These are phyloP conservation scores for Drosophila rellima DNA, from an alignment of 2,888 invertebrate species.

Conservation along the genomic window DNA sequence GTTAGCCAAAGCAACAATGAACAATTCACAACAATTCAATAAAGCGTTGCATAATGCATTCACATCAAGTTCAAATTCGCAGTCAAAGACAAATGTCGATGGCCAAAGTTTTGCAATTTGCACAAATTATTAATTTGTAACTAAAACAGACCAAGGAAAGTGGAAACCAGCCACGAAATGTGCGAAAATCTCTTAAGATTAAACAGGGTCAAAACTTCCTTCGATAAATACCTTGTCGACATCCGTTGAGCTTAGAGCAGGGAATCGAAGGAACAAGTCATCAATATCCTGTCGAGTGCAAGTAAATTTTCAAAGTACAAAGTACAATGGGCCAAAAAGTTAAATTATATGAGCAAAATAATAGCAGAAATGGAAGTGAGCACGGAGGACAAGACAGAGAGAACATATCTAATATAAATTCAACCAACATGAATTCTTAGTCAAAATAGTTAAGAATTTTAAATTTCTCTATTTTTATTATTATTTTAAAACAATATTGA, in stretches of 20 bases:
- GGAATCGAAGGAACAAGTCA: conserved; percentile 48
- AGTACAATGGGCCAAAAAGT: conserved; percentile 42
- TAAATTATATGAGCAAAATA: not conserved
- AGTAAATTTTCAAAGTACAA: conserved; percentile 39
- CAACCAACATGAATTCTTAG: too few species aligned
- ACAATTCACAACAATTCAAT: conserved; percentile 66
- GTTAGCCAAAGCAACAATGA: conserved; percentile 45
- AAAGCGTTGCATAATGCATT: too few species aligned
- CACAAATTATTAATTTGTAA: conserved; percentile 72
- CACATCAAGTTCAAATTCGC: conserved; percentile 17
- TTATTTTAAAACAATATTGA: too few species aligned
- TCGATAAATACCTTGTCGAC: conserved; percentile 27
- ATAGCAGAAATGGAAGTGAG: too few species aligned
- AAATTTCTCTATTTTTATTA: too few species aligned
- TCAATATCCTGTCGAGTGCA: conserved; percentile 72
- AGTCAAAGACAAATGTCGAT: not conserved
- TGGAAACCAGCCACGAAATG: conserved; percentile 61
- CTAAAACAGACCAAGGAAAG: conserved; percentile 27
- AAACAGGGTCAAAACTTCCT: conserved; percentile 45
- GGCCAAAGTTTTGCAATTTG: conserved; percentile 52
- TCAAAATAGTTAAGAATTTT: too few species aligned
- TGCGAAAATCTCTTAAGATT: conserved; percentile 78
- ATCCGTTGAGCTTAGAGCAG: conserved; percentile 3
- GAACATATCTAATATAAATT: too few species aligned
- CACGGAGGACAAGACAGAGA: too few species aligned